Evolutionary conservation across 2,888 invertebrate genomes (phyloP).

Genomic region (Sminthurinus aureus): DNA sequence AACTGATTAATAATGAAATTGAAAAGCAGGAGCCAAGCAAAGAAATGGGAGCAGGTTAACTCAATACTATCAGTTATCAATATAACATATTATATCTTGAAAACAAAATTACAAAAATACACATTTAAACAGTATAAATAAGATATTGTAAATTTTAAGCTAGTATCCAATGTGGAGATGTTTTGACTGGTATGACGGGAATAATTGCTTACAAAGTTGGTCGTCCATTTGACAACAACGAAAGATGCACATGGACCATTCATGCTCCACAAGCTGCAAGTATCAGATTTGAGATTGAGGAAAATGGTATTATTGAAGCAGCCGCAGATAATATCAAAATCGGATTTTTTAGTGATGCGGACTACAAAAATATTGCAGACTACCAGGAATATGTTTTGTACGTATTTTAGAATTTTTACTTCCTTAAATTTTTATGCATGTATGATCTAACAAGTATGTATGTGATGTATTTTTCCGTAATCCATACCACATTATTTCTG

Average conservation of each 20-base stretch:
- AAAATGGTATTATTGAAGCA: conserved; percentile 16
- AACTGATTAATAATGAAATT: too few relatives aligned
- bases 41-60: too few relatives aligned
- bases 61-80: too few relatives aligned
- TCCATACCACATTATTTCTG: neutral
- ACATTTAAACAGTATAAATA: too few relatives aligned
- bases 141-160: too few relatives aligned
- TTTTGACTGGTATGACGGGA: neutral
- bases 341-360: neutral
- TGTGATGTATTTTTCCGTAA: neutral
- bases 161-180: conserved; percentile 24
- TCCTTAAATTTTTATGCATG: neutral
- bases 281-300: conserved; percentile 11
- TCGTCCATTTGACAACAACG: neutral
- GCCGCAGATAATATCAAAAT: neutral
- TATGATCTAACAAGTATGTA: neutral
- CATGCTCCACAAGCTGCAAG: neutral
- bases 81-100: too few relatives aligned
- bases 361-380: neutral
- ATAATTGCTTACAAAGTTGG: conserved; percentile 3
- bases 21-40: too few relatives aligned
- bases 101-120: too few relatives aligned
- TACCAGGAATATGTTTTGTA: neutral
- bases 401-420: neutral
- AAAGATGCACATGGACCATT: conserved; percentile 15